Evolutionary conservation across 2,797 vertebrate species (phyloP), one percentile per base, ranked within the genome.

Genomic region (Momotus momota): DNA sequence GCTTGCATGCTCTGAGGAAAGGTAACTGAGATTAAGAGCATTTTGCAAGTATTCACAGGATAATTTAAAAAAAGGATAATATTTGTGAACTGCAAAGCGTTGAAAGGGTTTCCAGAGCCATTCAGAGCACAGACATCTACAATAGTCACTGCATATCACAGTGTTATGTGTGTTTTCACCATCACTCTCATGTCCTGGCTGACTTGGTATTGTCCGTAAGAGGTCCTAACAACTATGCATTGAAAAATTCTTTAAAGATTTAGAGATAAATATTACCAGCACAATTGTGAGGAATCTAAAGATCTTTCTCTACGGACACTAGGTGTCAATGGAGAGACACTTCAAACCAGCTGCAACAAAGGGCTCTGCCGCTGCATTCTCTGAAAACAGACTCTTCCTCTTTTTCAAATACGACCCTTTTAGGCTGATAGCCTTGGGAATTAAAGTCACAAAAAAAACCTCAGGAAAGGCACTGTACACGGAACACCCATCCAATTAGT

Each of bases 241-340:
- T 43, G 48, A 51, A 66, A 77, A 90, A 90, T 13, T 10, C 10
- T 35, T 57, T 9, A 46, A 49, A 64, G 33, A 62, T 35, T 18
- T 79, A 77, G 46, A n/a, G 48, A 41, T 29, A 61, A 74, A 51
- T 72, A 75, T 19, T 80, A 38, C 18, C 60, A 75, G 33, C 26
- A 54, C 0, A 1, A 26, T 64, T 27, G 12, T 35, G 72, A 81
- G 69, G 66, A 70, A 81, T 54, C 75, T 48, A 27, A 89, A 86
- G 72, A 57, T 69, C 94, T 78, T 90, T 65, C 78, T 31, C 23
- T n/a, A 64, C 0, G 43, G 93, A 96, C 93, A 94, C 94, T 97
- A 96, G 95, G 75, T 97, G 95, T 97, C 96, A 97, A 96, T 67
- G 96, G 90, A 96, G 96, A 96, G 92, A 94, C 93, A 70, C 65